Evolutionary conservation across 37 sponge, comb jelly and placozoan genomes (phyloP).

Genomic region (Dysidea cf. avara): DNA sequence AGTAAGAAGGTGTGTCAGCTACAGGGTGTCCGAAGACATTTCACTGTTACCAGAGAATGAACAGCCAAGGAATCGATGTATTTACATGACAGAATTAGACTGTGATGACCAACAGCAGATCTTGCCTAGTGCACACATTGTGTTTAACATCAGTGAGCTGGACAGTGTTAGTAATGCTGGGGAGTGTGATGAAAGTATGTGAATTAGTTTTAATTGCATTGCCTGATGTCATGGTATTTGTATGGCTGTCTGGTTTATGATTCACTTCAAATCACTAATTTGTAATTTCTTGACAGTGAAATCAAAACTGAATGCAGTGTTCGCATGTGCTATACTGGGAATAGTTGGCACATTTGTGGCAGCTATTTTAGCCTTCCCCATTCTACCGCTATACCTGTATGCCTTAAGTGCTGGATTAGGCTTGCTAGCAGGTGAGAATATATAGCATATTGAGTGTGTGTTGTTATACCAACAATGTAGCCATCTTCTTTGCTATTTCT

Average conservation of each 20-base stretch:
- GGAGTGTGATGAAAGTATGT: conserved; percentile 54
- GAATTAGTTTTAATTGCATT: neutral
- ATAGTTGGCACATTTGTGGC: conserved; percentile 51
- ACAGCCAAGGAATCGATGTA: conserved; percentile 23
- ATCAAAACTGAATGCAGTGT: conserved; percentile 25
- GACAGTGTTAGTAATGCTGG: conserved; percentile 24
- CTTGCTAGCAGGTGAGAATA: too few relatives aligned
- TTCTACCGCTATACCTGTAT: conserved; percentile 20
- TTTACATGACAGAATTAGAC: conserved; percentile 44
- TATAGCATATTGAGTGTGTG: neutral
- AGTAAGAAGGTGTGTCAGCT: conserved; percentile 34
- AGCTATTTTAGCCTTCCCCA: conserved; percentile 43
- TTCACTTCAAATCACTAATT: neutral
- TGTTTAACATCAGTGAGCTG: conserved; percentile 35
- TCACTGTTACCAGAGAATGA: conserved; percentile 20
- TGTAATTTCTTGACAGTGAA: conserved; percentile 37
- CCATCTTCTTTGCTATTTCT: conserved; percentile 36
- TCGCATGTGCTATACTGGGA: conserved; percentile 57
- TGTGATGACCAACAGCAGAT: conserved; percentile 10
- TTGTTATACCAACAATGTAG: conserved; percentile 13
- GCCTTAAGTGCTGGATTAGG: too few relatives aligned
- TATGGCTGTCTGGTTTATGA: neutral
- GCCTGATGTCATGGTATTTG: neutral
- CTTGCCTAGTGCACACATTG: conserved; percentile 55
- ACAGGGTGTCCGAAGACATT: conserved; percentile 14